These are phyloP conservation scores for Periophthalmus modestus DNA, from an alignment of 2,113 vertebrate genomes.

Conservation along the genomic window DNA sequence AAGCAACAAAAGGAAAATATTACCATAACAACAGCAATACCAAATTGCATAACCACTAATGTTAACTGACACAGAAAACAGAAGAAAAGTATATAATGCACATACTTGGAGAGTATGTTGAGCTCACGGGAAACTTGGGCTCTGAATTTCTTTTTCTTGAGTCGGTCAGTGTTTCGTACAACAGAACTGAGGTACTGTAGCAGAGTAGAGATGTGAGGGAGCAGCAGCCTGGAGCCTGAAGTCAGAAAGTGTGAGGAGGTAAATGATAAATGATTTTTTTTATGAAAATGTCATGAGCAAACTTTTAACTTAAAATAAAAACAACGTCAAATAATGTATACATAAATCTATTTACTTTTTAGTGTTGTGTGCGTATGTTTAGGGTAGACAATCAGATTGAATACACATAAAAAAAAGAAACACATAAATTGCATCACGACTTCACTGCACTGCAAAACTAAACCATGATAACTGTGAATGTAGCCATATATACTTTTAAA, in stretches of 20 bases:
- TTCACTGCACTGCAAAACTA: too few species aligned
- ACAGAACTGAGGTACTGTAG: conserved; percentile 87
- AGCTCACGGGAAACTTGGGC: conserved; percentile 91
- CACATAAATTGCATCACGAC: too few species aligned
- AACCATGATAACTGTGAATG: neutral
- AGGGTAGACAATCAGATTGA: neutral
- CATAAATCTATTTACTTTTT: neutral
- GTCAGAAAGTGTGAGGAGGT: conserved; percentile 75
- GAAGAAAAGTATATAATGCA: conserved; percentile 10
- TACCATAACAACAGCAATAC: neutral
- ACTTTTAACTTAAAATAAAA: too few species aligned
- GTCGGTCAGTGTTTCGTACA: conserved; percentile 82
- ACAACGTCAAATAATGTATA: too few species aligned
- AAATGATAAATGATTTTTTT: too few species aligned
- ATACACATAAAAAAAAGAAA: neutral
- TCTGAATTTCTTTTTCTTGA: conserved; percentile 89
- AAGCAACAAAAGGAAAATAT: neutral
- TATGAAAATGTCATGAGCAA: too few species aligned
- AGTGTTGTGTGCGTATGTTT: neutral
- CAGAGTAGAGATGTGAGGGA: conserved; percentile 88
- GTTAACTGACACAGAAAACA: neutral
- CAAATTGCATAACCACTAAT: neutral
- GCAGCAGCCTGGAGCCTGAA: conserved; percentile 83
- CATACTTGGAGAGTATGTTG: conserved; percentile 95
- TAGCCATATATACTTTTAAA: too few species aligned